A percentile compares a stretch with the other conserved stretches of the same genome.
Evolutionary conservation across 2,113 vertebrate species (phyloP).

Genomic region (Gymnarchus niloticus): DNA sequence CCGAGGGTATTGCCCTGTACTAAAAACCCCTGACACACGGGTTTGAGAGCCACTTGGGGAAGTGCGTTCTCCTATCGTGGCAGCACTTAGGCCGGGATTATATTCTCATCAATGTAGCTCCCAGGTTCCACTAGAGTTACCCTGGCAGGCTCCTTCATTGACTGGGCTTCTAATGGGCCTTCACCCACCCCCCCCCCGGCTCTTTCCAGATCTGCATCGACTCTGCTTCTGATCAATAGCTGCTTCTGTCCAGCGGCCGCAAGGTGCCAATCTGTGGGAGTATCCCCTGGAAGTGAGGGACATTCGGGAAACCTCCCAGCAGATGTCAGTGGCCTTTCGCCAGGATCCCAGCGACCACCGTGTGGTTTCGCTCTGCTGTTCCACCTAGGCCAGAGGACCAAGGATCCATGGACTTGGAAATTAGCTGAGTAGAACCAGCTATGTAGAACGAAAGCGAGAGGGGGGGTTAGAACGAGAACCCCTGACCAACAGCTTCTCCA

Average conservation of each 20-base stretch:
- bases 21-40: slow-evolving; percentile 32
- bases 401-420: not conserved
- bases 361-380: not conserved
- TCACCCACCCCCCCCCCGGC: slow-evolving; percentile 37
- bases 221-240: slow-evolving; percentile 60
- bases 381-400: not conserved
- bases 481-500: not conserved
- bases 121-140: slow-evolving; percentile 65
- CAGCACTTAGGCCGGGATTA: slow-evolving; percentile 61
- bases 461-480: not conserved
- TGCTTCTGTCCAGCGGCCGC: slow-evolving; percentile 35
- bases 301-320: not conserved
- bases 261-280: not conserved
- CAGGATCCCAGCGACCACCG: too few species aligned
- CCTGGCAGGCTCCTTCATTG: slow-evolving; percentile 66
- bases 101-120: slow-evolving; percentile 65
- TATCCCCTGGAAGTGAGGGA: slow-evolving; percentile 16
- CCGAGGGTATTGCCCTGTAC: not conserved
- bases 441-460: not conserved
- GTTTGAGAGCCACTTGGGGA: slow-evolving; percentile 39
- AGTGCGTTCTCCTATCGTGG: slow-evolving; percentile 40
- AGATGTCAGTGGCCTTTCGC: not conserved
- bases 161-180: slow-evolving; percentile 67
- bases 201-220: slow-evolving; percentile 71
- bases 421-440: too few species aligned